These are phyloP conservation scores for Epizoanthus scotinus DNA, from an alignment of 92 coral and sea anemone species.

Conservation along the genomic window DNA sequence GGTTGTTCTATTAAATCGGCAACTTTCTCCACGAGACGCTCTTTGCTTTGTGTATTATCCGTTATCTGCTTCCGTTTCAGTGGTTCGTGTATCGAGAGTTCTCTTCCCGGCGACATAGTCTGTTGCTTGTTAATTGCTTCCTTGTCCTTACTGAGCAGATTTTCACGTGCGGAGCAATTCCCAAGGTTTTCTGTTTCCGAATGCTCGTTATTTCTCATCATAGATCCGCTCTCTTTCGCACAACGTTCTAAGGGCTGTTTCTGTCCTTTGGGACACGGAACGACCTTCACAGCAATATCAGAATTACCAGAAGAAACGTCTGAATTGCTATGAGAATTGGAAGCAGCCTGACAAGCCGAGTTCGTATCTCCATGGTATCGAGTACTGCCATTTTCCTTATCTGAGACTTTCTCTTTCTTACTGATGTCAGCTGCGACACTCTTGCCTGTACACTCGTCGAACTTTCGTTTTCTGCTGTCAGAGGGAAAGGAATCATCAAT, in stretches of 20 bases:
- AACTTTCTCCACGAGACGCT: background rate
- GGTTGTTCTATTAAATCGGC: too few species aligned
- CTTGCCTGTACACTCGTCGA: conserved; percentile 20
- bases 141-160: background rate
- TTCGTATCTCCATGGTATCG: conserved; percentile 11
- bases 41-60: background rate
- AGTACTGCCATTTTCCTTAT: background rate
- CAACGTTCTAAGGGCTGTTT: background rate
- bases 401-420: background rate
- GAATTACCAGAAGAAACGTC: background rate
- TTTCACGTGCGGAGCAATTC: background rate
- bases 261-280: background rate
- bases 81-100: background rate
- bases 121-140: background rate
- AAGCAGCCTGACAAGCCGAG: background rate
- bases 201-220: background rate
- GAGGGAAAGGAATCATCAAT: background rate
- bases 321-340: background rate
- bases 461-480: conserved; percentile 29
- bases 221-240: background rate
- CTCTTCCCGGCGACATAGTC: background rate
- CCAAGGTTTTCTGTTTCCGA: background rate
- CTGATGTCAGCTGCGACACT: conserved; percentile 29
- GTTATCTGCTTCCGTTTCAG: background rate
- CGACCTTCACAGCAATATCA: background rate